A percentile compares a stretch with the other conserved stretches of the same genome.
Conservation (phyloP, 2,113 vertebrate species). For the Atrichornis clamosus region DNA sequence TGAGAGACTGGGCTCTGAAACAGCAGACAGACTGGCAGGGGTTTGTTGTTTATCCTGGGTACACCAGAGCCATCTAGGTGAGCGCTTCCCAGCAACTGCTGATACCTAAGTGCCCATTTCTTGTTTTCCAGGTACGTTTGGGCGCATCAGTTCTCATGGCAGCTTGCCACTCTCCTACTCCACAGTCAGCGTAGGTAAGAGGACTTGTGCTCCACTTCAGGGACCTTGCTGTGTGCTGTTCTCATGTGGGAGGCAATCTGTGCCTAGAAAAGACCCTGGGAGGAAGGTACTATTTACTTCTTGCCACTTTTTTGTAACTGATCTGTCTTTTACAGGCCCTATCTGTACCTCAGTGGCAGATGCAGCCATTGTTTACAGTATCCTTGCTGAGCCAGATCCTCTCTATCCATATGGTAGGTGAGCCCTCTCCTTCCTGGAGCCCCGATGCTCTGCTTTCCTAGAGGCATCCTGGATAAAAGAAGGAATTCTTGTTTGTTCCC, state of each 20-base stretch:
- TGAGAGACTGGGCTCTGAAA: neutral
- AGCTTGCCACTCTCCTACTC: slow-evolving; percentile 58
- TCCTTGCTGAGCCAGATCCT: slow-evolving; percentile 55
- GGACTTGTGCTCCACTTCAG: neutral
- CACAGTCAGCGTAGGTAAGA: slow-evolving; percentile 58
- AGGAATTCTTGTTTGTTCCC: neutral
- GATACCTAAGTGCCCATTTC: neutral
- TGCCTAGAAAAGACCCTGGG: neutral
- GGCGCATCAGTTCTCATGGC: slow-evolving; percentile 58
- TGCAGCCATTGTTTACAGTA: slow-evolving; percentile 58
- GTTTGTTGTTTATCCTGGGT: neutral
- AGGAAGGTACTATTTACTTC: neutral
- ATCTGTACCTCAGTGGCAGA: slow-evolving; percentile 67
- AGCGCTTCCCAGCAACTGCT: neutral
- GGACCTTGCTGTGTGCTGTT: neutral
- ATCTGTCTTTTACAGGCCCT: slow-evolving; percentile 41
- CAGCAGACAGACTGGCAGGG: neutral
- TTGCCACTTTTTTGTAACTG: neutral
- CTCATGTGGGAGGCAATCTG: neutral
- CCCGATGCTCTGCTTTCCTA: neutral
- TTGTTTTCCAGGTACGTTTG: slow-evolving; percentile 54
- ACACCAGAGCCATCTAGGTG: neutral
- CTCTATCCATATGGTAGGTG: slow-evolving; percentile 59
- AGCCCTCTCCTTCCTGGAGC: neutral
- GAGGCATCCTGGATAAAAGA: neutral